Evolutionary conservation across 1,140 invertebrate species (phyloP).

Genomic region (Ladona fulva): DNA sequence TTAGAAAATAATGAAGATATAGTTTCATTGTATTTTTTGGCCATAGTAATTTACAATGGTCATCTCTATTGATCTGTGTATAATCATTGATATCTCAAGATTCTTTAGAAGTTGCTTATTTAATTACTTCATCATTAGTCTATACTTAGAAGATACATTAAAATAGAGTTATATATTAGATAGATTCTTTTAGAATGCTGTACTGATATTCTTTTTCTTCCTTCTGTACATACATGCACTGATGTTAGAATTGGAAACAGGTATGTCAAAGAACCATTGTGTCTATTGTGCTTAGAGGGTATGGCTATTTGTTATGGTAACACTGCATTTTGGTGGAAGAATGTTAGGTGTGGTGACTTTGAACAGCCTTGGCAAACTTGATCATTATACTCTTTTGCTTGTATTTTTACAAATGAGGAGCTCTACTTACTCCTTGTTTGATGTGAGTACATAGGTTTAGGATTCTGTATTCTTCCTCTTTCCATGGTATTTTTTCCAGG

Average conservation of each 20-base stretch:
- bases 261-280: neutral
- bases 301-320: neutral
- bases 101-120: no score
- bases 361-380: conserved; percentile 14
- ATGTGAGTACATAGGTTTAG: no score
- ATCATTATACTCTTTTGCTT: neutral
- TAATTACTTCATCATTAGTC: no score
- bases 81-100: no score
- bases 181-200: conserved; percentile 6
- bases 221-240: conserved; percentile 16
- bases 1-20: conserved; percentile 15
- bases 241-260: conserved; percentile 15
- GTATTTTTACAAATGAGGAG: neutral
- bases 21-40: no score
- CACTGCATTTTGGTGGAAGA: neutral
- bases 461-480: no score
- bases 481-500: no score
- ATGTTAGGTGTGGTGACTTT: conserved; percentile 13
- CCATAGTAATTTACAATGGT: neutral
- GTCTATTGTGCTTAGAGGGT: neutral
- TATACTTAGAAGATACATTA: neutral
- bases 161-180: neutral
- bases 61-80: no score
- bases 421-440: neutral
- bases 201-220: conserved; percentile 12